These are phyloP conservation scores for Achroia grisella DNA, from an alignment of 1,140 invertebrate genomes.

Conservation along the genomic window DNA sequence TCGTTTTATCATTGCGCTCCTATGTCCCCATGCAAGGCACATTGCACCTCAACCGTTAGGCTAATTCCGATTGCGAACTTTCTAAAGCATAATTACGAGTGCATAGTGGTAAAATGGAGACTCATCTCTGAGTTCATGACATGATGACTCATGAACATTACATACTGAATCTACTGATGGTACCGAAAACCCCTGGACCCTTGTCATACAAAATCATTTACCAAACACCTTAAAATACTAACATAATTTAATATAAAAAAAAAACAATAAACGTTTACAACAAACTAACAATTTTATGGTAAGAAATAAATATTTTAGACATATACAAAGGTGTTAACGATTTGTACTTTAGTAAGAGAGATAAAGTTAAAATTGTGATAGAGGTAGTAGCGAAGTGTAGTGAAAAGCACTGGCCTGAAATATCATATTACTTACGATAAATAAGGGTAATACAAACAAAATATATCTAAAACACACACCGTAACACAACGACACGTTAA, in stretches of 20 bases:
- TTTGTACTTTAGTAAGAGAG: conserved; percentile 19
- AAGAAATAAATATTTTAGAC: conserved; percentile 13
- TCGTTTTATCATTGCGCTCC: too few species aligned
- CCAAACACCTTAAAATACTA: conserved; percentile 16
- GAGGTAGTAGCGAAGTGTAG: background rate
- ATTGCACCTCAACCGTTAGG: too few species aligned
- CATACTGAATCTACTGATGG: too few species aligned
- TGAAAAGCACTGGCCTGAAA: conserved; percentile 9
- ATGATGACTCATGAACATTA: too few species aligned
- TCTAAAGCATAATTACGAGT: too few species aligned
- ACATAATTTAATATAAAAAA: conserved; percentile 25
- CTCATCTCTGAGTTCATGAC: too few species aligned
- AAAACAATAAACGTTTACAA: conserved; percentile 30
- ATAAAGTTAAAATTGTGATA: background rate
- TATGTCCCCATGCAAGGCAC: too few species aligned
- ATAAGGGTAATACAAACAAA: conserved; percentile 12
- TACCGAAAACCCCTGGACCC: too few species aligned
- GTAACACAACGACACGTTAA: conserved; percentile 11
- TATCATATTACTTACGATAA: conserved; percentile 12
- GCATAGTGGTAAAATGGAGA: too few species aligned
- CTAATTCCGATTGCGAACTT: too few species aligned
- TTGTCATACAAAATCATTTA: too few species aligned
- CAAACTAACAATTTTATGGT: conserved; percentile 26
- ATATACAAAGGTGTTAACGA: conserved; percentile 2
- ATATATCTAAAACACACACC: conserved; percentile 16